Conservation (phyloP, 2,797 vertebrate species). For the Apogon talboti region DNA sequence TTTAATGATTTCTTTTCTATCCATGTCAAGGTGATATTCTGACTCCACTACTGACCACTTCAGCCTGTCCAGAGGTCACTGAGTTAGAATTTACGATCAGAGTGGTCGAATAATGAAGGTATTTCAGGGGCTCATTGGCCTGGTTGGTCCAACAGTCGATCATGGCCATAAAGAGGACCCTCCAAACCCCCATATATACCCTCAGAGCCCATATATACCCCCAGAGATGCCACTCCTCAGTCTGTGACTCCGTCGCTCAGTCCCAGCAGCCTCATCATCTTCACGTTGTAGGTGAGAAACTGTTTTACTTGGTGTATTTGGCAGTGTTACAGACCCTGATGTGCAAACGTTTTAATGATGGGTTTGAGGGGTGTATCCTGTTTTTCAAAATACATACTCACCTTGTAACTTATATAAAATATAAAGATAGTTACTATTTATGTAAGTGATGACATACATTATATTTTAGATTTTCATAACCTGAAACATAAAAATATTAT, state of each 20-base stretch:
- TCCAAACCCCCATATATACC: not conserved
- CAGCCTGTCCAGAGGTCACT: not conserved
- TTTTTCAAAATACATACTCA: too few relatives aligned
- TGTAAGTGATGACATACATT: too few relatives aligned
- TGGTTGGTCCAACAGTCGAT: conserved; percentile 27
- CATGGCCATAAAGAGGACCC: conserved; percentile 62
- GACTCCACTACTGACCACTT: conserved; percentile 26
- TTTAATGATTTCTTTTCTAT: too few relatives aligned
- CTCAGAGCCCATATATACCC: conserved; percentile 64
- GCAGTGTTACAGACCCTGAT: conserved; percentile 2
- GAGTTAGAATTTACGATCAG: conserved; percentile 42
- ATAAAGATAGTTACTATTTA: too few relatives aligned
- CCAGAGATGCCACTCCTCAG: conserved; percentile 9
- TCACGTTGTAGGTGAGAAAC: conserved; percentile 60
- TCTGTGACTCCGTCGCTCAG: conserved; percentile 35
- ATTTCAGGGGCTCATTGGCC: conserved; percentile 60
- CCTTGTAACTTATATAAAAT: too few relatives aligned
- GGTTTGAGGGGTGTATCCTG: too few relatives aligned
- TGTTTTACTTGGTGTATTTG: conserved; percentile 20
- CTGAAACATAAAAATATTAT: too few relatives aligned
- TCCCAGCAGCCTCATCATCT: conserved; percentile 28
- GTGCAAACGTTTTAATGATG: not conserved
- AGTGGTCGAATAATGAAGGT: conserved; percentile 52
- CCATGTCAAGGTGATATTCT: not conserved
- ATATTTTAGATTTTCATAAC: too few relatives aligned